Evolutionary conservation across 2,888 invertebrate species (phyloP), one percentile per base, ranked within the genome.

Genomic region (Eupithecia exiguata): DNA sequence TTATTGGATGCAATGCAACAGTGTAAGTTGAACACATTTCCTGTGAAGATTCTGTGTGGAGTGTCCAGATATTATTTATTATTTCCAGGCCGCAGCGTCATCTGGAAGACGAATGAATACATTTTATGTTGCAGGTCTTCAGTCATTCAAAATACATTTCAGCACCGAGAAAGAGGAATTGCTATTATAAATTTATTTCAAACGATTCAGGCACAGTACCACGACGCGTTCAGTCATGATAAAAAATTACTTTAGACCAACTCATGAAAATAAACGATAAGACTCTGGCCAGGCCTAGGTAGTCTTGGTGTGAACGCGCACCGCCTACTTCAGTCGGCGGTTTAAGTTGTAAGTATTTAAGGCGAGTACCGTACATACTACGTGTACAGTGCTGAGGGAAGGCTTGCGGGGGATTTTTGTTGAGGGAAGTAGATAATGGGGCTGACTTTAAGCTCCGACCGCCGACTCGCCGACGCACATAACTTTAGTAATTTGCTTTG

Each of bases 311-410:
- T 69, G 74, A 72, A 74, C 61, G 40, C 43, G 69, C 69, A 75
- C 68, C 68, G 30, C 76, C 71, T 71, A 75, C 82, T 53, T 10
- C 53, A 53, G n/a, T 21, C 21, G 53, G 75, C 40, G 73, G 78
- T 71, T 73, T 77, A 80, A 80, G 77, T 81, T 81, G 78, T 80
- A 79, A 82, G 79, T 79, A 83, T 84, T 80, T 80, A 83, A 84
- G 82, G 82, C 82, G 74, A 79, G 76, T 73, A 30, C 36, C 43
- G 71, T 77, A 77, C 74, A 73, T 78, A 77, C 61, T 71, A 74
- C 75, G 72, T 49, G 18, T 10, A 12, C 9, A 21, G 76, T 72
- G 75, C 75, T 71, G 74, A 75, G 77, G 58, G 76, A 73, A 72
- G 77, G 77, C 75, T 82, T 78, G 69, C 4, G 72, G 71, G 74